Base-by-base conservation (phyloP, 2,888 invertebrate genomes). In the Argyresthia albistria region DNA sequence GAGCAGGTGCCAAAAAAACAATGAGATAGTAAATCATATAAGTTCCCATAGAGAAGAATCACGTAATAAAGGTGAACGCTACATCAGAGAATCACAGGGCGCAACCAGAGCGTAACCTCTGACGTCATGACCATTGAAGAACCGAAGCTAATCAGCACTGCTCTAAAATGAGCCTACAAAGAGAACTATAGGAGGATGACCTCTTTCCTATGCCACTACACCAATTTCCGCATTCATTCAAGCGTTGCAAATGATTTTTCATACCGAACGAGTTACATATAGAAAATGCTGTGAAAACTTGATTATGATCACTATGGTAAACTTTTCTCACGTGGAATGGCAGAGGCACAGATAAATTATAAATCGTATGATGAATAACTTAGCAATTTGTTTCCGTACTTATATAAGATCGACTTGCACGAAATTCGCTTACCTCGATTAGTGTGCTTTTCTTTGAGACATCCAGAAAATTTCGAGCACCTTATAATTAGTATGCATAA, bases 31-130 rank as follows among this genome's bases (percentile, higher is more conserved):
- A 59, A 56, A 56, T 58, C 53, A 57, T 57, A 62, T 60, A 62
- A 36, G 46, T 46, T 46, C 46, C 46, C 46, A 46, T 8, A n/a
- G 25, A 46, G 46, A 46, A 46, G 46, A 65, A 65, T 65, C 64
- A 66, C 65, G 66, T 66, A 66, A 65, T 62, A 66, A 59, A 60
- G 57, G 62, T 68, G 65, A 63, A 66, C 67, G 65, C 67, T 62
- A 66, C 67, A 67, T 69, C 67, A 63, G 67, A 57, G 66, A 60
- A 65, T 63, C 69, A 76, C 80, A 73, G 61, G 77, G 76, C 71
- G 68, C 59, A 79, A 80, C 77, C 78, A 69, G 80, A 79, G 76
- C 79, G 76, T 76, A 60, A 54, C 60, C 51, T 43, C 55, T 80
- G 79, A 80, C 78, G 76, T 80, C 80, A 80, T 54, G 59, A 56